A percentile compares a stretch with the other conserved stretches of the same genome.
These are phyloP conservation scores for Porites lobata DNA, from an alignment of 92 coral and sea anemone genomes.

Conservation along the genomic window DNA sequence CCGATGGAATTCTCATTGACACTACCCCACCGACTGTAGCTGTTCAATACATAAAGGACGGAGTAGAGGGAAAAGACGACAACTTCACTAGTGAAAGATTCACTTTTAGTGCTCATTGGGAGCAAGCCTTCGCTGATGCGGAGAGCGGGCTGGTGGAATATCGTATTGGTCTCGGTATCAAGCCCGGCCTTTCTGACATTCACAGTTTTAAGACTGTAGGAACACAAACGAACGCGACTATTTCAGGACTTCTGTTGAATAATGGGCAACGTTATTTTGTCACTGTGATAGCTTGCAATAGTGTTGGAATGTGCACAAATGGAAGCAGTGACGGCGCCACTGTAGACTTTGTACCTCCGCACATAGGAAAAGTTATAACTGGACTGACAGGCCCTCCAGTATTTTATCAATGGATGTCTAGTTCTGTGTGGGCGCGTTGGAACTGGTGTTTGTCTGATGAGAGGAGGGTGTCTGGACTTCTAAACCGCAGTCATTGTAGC, in stretches of 20 bases:
- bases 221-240: conserved; percentile 61
- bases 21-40: conserved; percentile 88
- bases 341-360: conserved; percentile 93
- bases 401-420: conserved; percentile 87
- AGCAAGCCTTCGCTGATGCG: conserved; percentile 92
- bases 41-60: conserved; percentile 86
- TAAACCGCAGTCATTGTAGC: conserved; percentile 62
- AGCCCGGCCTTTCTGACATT: conserved; percentile 76
- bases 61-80: conserved; percentile 75
- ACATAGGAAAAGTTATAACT: conserved; percentile 83
- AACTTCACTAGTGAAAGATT: conserved; percentile 84
- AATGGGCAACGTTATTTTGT: conserved; percentile 89
- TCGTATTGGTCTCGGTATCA: conserved; percentile 87
- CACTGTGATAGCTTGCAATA: conserved; percentile 90
- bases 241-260: conserved; percentile 74
- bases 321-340: conserved; percentile 96
- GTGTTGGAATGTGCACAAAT: conserved; percentile 94
- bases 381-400: conserved; percentile 87
- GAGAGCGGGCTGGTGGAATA: conserved; percentile 93
- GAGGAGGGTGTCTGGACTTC: conserved; percentile 42
- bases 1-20: conserved; percentile 95
- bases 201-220: conserved; percentile 72
- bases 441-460: conserved; percentile 93
- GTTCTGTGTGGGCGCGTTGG: conserved; percentile 99
- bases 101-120: conserved; percentile 93